A percentile compares a stretch with the other conserved stretches of the same genome.
Evolutionary conservation across 2,888 invertebrate genomes (phyloP).

Genomic region (Trissoscelio sp.): DNA sequence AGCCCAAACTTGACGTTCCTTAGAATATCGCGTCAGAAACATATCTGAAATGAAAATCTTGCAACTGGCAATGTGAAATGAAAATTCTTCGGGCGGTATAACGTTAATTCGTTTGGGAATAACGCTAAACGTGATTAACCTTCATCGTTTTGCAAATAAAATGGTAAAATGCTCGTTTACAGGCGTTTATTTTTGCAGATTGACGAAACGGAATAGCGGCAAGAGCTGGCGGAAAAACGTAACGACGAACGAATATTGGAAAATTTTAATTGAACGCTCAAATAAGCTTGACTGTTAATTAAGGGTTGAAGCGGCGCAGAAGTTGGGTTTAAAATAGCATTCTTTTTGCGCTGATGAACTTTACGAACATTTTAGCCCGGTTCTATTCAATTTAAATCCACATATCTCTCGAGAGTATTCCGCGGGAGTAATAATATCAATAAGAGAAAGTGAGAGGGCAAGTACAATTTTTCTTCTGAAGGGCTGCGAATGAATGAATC

Average conservation of each 20-base stretch:
- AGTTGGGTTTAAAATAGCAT: conserved; percentile 32
- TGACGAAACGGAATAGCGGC: conserved; percentile 12
- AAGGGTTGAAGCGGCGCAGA: conserved; percentile 14
- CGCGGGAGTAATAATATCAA: conserved; percentile 21
- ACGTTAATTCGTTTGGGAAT: conserved; percentile 13
- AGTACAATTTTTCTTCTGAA: not conserved
- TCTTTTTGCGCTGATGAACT: conserved; percentile 30
- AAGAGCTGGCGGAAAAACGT: not conserved
- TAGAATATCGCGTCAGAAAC: conserved; percentile 14
- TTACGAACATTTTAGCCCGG: conserved; percentile 5
- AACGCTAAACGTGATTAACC: conserved; percentile 44
- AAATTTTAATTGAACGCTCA: conserved; percentile 53
- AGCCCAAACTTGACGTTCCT: not conserved
- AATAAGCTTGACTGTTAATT: conserved; percentile 47
- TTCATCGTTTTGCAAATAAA: conserved; percentile 23
- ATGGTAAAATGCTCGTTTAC: conserved; percentile 26
- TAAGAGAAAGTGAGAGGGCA: conserved; percentile 6
- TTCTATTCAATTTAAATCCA: conserved; percentile 36
- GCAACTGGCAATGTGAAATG: conserved; percentile 14
- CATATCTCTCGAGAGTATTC: conserved; percentile 20
- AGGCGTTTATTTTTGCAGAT: conserved; percentile 17
- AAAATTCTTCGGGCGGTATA: conserved; percentile 2
- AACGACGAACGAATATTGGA: conserved; percentile 5
- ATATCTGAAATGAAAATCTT: conserved; percentile 52
- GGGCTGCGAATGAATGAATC: not conserved